phyloP scores from a whole-genome alignment of 2,888 invertebrate genomes.

The Pseudococcus jackbeardsleyi region DNA sequence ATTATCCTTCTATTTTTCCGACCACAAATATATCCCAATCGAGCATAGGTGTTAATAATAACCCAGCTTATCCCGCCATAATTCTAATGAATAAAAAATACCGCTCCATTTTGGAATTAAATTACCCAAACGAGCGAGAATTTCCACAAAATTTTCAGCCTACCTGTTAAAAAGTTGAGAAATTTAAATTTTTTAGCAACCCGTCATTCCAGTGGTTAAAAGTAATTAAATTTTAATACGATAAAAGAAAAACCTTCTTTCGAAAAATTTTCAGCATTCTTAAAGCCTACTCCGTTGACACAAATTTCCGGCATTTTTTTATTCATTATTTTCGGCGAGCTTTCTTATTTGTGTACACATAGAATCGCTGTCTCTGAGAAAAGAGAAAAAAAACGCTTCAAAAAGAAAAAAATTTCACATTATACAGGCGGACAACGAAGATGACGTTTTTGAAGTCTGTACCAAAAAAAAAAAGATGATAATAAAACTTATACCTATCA shows the following conservation, averaged over 20 bases:
- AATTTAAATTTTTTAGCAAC: neutral
- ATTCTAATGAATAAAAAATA: neutral
- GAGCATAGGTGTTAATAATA: no score
- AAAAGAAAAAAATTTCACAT: neutral
- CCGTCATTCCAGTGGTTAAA: neutral
- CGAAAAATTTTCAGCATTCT: neutral
- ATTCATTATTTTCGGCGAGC: neutral
- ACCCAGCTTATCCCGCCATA: neutral
- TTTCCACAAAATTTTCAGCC: no score
- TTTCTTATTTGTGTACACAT: neutral
- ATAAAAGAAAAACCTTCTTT: neutral
- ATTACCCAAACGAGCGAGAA: no score
- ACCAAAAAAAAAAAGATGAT: neutral
- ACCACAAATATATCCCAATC: no score
- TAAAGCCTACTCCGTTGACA: slow-evolving; percentile 6
- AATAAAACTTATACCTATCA: neutral
- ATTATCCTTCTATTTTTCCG: no score
- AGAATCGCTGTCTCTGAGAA: neutral
- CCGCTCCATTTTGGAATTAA: neutral
- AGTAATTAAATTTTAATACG: neutral
- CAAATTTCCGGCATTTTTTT: neutral
- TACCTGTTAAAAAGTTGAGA: neutral
- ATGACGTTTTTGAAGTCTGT: slow-evolving; percentile 11
- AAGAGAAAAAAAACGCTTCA: neutral
- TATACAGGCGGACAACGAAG: neutral